These are phyloP conservation scores for Elephas maximus DNA, from an alignment of 2,113 vertebrate species.

Conservation along the genomic window DNA sequence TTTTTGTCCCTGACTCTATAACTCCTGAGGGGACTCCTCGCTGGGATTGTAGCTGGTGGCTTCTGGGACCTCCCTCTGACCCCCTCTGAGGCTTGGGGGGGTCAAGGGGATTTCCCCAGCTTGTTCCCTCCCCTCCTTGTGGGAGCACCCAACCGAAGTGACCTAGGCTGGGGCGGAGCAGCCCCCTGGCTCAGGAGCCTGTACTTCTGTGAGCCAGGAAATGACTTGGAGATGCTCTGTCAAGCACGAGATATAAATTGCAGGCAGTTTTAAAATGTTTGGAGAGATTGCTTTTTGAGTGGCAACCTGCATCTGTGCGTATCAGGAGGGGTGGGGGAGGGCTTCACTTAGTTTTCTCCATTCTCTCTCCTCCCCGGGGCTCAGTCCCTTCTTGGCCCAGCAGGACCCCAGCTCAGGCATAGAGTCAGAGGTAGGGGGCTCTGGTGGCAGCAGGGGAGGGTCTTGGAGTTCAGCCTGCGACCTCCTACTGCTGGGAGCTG, in stretches of 20 bases:
- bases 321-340: slow-evolving; percentile 79
- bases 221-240: slow-evolving; percentile 91
- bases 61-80: background rate
- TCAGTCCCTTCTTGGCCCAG: slow-evolving; percentile 48
- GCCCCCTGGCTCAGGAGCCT: slow-evolving; percentile 54
- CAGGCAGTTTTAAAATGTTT: slow-evolving; percentile 88
- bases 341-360: slow-evolving; percentile 82
- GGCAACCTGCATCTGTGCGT: slow-evolving; percentile 87
- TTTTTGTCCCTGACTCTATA: background rate
- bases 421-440: background rate
- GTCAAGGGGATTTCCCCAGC: background rate
- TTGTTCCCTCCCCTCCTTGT: background rate
- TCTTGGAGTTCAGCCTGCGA: background rate
- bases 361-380: slow-evolving; percentile 77
- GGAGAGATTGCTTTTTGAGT: slow-evolving; percentile 91
- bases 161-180: background rate
- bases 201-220: slow-evolving; percentile 77
- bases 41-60: background rate
- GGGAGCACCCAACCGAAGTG: background rate
- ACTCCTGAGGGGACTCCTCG: background rate
- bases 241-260: slow-evolving; percentile 91
- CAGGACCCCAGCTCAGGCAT: slow-evolving; percentile 37
- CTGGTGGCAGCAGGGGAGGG: background rate
- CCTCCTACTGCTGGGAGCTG: background rate
- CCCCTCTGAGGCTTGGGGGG: background rate